phyloP scores from a whole-genome alignment of 2,113 vertebrate species.

The Glaucidium brasilianum region DNA sequence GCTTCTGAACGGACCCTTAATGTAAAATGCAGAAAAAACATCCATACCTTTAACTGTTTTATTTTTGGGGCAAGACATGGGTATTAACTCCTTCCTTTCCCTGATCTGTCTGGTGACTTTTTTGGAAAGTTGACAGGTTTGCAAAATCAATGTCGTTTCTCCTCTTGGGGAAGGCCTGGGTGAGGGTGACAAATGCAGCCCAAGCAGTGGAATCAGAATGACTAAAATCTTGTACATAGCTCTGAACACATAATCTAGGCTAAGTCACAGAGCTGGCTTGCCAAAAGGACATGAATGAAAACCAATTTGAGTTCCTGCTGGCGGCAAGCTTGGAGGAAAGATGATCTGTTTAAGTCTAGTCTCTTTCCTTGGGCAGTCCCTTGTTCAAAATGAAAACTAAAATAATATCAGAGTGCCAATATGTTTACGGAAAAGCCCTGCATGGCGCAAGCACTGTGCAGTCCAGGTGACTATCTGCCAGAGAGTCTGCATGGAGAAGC shows the following conservation, averaged over 20 bases:
- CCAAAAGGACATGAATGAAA: slow-evolving; percentile 41
- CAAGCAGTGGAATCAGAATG: neutral
- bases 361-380: slow-evolving; percentile 39
- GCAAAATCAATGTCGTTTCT: neutral
- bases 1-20: neutral
- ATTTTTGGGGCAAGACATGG: neutral
- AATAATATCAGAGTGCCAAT: slow-evolving; percentile 7
- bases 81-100: neutral
- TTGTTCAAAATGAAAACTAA: slow-evolving; percentile 33
- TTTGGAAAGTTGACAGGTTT: neutral
- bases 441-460: neutral
- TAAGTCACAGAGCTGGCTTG: slow-evolving; percentile 12
- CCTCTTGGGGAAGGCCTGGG: neutral
- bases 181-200: neutral
- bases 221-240: neutral
- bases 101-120: neutral
- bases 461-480: neutral
- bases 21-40: neutral
- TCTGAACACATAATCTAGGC: slow-evolving; percentile 26
- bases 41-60: neutral
- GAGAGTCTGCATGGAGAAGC: neutral
- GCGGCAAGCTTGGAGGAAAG: slow-evolving; percentile 31
- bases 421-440: slow-evolving; percentile 5
- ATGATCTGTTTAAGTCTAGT: slow-evolving; percentile 53
- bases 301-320: slow-evolving; percentile 31